Base-by-base conservation (phyloP, 1,140 invertebrate species). In the Apis mellifera region DNA sequence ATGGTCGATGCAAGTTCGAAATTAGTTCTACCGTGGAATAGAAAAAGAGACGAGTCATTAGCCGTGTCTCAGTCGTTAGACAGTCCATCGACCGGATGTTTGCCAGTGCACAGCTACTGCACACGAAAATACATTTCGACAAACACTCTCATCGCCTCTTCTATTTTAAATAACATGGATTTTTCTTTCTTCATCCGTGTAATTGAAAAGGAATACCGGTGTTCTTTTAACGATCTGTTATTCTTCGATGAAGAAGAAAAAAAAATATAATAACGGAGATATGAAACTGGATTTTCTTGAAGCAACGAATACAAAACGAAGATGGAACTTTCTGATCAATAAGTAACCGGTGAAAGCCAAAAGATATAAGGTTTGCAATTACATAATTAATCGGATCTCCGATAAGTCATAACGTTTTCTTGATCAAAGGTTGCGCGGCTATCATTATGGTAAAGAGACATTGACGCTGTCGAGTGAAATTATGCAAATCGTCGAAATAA, bases 71-170 rank as follows among this genome's bases (percentile, higher is more conserved):
- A 21, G 9, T 26, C 21, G n/a, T 7, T 50, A 42, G 23, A 62
- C 59, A 75, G n/a, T 52, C 48, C 60, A 64, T 9, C 42, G 21
- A 21, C 59, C 73, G 73, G 57, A 75, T 75, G n/a, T 65, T 75
- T 62, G 48, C 3, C 9, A 17, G 73, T 52, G 54, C 68, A 54
- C 68, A 70, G 68, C 13, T 23, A n/a, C 7, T 70, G 48, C 42
- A 15, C 60, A 65, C 48, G 73, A 64, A 75, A 52, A 64, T 54
- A 5, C n/a, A 26, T 52, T 64, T 52, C 21, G 8, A 32, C 12
- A 19, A 62, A 50, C 19, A 19, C 21, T 5, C 5, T 5, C 5
- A 70, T 52, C 68, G 13, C 9, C 7, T 70, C 19, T 26, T 17
- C 23, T 42, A 42, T 42, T 42, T 42, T 42, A 42, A 42, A 42